Evolutionary conservation across 1,140 invertebrate species (phyloP).

Genomic region (Reticulitermes speratus): DNA sequence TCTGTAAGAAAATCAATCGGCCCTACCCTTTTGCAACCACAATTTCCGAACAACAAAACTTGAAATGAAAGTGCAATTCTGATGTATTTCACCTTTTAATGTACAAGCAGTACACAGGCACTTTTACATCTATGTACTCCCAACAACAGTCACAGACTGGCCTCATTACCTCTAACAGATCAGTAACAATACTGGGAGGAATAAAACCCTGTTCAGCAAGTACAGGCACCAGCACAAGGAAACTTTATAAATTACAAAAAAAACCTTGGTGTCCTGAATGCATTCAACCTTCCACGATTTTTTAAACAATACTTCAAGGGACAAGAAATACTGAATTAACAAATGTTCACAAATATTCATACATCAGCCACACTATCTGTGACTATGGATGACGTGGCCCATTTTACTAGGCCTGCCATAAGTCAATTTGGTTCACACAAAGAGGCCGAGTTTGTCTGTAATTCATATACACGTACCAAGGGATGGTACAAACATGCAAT

Average conservation of each 20-base stretch:
- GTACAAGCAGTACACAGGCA: slow-evolving; percentile 17
- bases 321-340: not conserved
- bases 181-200: not conserved
- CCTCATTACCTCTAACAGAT: not conserved
- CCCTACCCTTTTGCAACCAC: not conserved
- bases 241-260: not conserved
- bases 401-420: not conserved
- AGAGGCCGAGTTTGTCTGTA: not conserved
- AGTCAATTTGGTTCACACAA: not conserved
- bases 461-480: not conserved
- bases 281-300: not conserved
- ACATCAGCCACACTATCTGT: not conserved
- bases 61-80: not conserved
- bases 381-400: not conserved
- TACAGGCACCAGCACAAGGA: not conserved
- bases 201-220: not conserved
- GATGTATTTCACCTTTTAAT: not conserved
- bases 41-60: not conserved
- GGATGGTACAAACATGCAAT: not conserved
- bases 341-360: too few relatives aligned
- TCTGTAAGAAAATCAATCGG: too few relatives aligned
- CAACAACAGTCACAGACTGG: not conserved
- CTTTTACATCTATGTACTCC: not conserved
- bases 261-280: not conserved
- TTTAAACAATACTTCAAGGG: not conserved